Base-by-base conservation (phyloP, 2,888 invertebrate genomes). In the Andrena fulva region DNA sequence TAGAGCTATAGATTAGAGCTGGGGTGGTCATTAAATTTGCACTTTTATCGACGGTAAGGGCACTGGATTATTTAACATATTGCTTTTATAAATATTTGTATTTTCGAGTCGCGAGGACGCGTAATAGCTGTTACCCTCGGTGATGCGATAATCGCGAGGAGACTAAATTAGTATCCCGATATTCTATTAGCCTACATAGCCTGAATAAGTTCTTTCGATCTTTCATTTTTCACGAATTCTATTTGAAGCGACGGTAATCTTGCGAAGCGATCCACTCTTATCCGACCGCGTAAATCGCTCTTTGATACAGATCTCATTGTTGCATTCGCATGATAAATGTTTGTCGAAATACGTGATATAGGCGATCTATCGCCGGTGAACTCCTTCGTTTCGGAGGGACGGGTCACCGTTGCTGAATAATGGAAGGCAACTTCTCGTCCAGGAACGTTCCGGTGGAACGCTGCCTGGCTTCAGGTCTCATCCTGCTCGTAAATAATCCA, bases 401-500 rank as follows among this genome's bases (percentile, higher is more conserved):
- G 80, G 63, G 69, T 63, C 64, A 42, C 16, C 42, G 62, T 60
- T 35, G 66, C n/a, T 86, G 82, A 89, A 88, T 88, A 89, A 88
- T 88, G 76, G 69, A 88, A 50, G 76, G 33, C 56, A n/a, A 56
- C 72, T 75, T 69, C 81, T 59, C 68, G 77, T 68, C 60, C 67
- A 64, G 82, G 82, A 78, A 54, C 62, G 70, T 70, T 63, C 20
- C 52, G 6, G 52, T 12, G 54, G 52, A 52, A 12, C 54, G 66
- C 48, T 71, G 66, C 52, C 52, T 71, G 20, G 69, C 56, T 24
- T 77, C 74, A 29, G 72, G 67, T 77, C 64, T 76, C 62, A 75
- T 73, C 62, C 76, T 33, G 35, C 83, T 81, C 78, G 74, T 89
- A 89, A 89, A 86, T 89, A 89, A 89, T 84, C 80, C 31, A 82